Conservation (phyloP, 2,888 invertebrate genomes). For the Lasius fuliginosus region DNA sequence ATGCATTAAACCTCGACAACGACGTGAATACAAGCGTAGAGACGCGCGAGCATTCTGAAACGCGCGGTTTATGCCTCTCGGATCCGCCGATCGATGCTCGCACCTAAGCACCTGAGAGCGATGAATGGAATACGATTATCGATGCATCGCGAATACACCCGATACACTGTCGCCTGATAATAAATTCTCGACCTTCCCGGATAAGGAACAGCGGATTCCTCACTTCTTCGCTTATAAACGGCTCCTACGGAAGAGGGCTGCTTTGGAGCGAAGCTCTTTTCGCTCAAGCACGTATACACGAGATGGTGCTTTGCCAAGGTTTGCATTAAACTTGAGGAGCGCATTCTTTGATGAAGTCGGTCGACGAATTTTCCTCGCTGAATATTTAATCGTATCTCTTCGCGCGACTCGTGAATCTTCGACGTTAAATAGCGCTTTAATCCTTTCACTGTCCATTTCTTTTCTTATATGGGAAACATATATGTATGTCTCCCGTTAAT, state of each 20-base stretch:
- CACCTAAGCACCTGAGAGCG: slow-evolving; percentile 47
- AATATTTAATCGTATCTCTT: slow-evolving; percentile 38
- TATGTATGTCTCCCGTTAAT: not conserved
- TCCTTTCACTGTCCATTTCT: not conserved
- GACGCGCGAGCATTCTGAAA: slow-evolving; percentile 33
- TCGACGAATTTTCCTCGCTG: slow-evolving; percentile 36
- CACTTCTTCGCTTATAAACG: slow-evolving; percentile 36
- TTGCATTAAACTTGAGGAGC: slow-evolving; percentile 53
- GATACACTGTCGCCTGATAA: slow-evolving; percentile 45
- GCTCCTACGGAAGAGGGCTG: not conserved
- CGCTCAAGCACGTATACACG: slow-evolving; percentile 49
- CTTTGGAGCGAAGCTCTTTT: slow-evolving; percentile 30
- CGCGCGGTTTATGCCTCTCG: slow-evolving; percentile 57
- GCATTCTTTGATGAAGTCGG: slow-evolving; percentile 50
- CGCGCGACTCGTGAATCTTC: slow-evolving; percentile 2
- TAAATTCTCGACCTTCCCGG: slow-evolving; percentile 55
- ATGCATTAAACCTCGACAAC: slow-evolving; percentile 77
- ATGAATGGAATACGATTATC: slow-evolving; percentile 66
- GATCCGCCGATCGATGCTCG: slow-evolving; percentile 48
- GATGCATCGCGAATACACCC: slow-evolving; percentile 56
- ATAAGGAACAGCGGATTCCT: slow-evolving; percentile 29
- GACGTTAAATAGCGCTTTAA: slow-evolving; percentile 14
- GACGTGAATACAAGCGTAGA: slow-evolving; percentile 57
- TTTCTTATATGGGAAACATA: not conserved
- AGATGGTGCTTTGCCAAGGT: slow-evolving; percentile 35